phyloP scores from a whole-genome alignment of 2,113 vertebrate species.

The Ancistrus triradiatus region DNA sequence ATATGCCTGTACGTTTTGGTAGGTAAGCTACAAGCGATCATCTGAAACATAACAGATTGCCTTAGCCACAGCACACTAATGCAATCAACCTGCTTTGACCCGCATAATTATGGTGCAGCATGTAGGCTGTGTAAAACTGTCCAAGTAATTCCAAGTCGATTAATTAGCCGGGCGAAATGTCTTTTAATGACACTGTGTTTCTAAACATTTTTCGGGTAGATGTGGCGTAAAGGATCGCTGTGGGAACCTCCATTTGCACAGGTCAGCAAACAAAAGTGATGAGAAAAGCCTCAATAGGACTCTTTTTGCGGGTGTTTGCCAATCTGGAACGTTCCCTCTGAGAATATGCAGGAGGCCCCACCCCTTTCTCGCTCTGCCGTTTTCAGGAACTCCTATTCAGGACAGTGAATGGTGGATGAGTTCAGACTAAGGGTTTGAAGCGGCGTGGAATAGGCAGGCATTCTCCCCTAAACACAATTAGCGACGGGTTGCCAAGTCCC shows the following conservation, averaged over 20 bases:
- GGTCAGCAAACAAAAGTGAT: slow-evolving; percentile 35
- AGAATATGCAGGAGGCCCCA: slow-evolving; percentile 56
- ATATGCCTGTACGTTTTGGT: too few relatives aligned
- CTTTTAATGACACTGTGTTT: slow-evolving; percentile 35
- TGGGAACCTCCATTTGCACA: slow-evolving; percentile 39
- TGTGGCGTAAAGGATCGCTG: slow-evolving; percentile 25
- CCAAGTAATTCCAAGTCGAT: slow-evolving; percentile 27
- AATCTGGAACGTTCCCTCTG: slow-evolving; percentile 51
- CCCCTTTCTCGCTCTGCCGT: slow-evolving; percentile 46
- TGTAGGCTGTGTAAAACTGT: neutral
- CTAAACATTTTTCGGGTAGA: slow-evolving; percentile 23
- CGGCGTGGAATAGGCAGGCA: slow-evolving; percentile 61
- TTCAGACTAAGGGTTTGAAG: slow-evolving; percentile 53
- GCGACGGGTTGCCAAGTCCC: slow-evolving; percentile 55
- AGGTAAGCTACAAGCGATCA: too few relatives aligned
- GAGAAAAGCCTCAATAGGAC: slow-evolving; percentile 32
- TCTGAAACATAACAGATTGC: too few relatives aligned
- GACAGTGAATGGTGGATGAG: slow-evolving; percentile 62
- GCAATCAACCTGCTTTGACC: too few relatives aligned
- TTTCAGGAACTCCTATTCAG: slow-evolving; percentile 64
- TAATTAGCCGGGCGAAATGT: slow-evolving; percentile 38
- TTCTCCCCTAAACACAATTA: slow-evolving; percentile 72
- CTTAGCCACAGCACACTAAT: too few relatives aligned
- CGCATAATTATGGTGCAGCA: too few relatives aligned
- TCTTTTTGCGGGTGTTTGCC: slow-evolving; percentile 54